Conservation (phyloP, 2,797 vertebrate genomes). For the Mormyrus proboscirostris region DNA sequence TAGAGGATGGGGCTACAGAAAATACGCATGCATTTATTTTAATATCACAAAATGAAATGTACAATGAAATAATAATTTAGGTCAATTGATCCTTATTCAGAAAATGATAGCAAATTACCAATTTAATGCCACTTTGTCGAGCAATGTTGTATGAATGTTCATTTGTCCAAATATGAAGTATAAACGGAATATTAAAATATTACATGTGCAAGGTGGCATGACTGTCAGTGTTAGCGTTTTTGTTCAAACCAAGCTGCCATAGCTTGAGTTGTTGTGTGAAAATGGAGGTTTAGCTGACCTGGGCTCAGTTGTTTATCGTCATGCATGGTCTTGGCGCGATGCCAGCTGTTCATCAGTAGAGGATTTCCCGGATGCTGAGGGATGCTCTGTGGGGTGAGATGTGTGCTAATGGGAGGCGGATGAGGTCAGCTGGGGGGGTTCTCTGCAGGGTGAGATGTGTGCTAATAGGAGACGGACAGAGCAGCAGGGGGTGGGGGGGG, state of each 20-base stretch:
- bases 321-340: background rate
- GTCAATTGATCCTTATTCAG: background rate
- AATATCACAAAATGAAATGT: background rate
- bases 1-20: background rate
- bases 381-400: background rate
- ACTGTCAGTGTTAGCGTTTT: background rate
- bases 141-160: background rate
- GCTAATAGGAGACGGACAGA: background rate
- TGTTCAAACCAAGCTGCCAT: background rate
- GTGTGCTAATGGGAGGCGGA: background rate
- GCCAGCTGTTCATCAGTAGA: background rate
- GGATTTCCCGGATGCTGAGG: background rate
- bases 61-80: background rate
- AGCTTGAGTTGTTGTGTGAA: background rate
- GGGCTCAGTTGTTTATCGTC: background rate
- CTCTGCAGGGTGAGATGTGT: background rate
- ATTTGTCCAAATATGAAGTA: background rate
- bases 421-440: too few species aligned
- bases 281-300: background rate
- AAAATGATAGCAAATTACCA: background rate
- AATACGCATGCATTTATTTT: background rate
- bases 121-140: background rate
- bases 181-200: background rate
- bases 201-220: background rate
- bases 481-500: background rate